A percentile compares a stretch with the other conserved stretches of the same genome.
phyloP scores from a whole-genome alignment of 2,113 vertebrate species.

The Muscicapa adusta region DNA sequence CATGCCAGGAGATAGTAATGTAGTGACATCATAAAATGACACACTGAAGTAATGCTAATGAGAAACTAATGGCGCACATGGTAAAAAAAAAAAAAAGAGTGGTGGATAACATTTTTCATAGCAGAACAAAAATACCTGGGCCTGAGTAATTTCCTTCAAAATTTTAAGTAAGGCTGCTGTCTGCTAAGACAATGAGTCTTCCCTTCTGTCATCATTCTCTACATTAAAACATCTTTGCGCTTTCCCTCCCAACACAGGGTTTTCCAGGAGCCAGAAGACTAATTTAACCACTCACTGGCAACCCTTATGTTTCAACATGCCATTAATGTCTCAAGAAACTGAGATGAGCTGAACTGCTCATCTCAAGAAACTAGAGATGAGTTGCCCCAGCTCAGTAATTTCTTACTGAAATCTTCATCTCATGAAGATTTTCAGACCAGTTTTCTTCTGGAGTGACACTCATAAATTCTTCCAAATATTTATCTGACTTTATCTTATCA shows the following conservation, averaged over 20 bases:
- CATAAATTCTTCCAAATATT: neutral
- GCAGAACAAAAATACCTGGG: neutral
- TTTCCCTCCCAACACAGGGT: neutral
- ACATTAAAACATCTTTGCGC: neutral
- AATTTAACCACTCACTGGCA: neutral
- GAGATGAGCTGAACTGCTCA: neutral
- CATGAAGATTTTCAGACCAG: neutral
- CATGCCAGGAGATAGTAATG: neutral
- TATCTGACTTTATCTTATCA: neutral
- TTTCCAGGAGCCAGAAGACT: neutral
- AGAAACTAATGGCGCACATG: neutral
- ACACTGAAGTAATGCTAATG: neutral
- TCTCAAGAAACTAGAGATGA: neutral
- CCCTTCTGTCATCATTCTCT: neutral
- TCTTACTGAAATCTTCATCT: neutral
- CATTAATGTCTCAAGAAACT: neutral
- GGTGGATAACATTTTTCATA: neutral
- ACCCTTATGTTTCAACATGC: neutral
- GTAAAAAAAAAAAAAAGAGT: too few species aligned
- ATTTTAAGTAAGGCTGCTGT: neutral
- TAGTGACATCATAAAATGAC: neutral
- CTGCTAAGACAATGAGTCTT: fast-evolving
- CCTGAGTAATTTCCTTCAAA: neutral
- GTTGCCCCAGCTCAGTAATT: neutral
- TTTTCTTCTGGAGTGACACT: neutral